Evolutionary conservation across 2,113 vertebrate genomes (phyloP).

Genomic region (Oreocharis arfaki): DNA sequence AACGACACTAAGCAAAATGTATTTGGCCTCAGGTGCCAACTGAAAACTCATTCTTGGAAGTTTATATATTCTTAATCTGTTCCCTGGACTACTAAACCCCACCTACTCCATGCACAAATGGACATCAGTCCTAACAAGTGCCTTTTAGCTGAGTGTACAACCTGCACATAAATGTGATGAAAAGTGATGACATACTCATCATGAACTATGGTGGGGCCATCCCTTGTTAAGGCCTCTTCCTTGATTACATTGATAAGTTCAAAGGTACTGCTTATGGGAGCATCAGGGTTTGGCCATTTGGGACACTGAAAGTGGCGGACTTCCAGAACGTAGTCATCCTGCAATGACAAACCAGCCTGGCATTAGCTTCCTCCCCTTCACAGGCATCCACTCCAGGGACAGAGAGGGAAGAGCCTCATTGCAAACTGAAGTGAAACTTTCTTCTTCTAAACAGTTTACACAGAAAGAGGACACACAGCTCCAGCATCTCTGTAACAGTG

Average conservation of each 20-base stretch:
- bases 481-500: neutral
- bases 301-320: slow-evolving; percentile 98
- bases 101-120: neutral
- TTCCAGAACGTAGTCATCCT: slow-evolving; percentile 98
- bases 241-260: slow-evolving; percentile 99
- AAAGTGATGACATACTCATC: slow-evolving; percentile 86
- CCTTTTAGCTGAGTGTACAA: neutral
- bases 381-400: neutral
- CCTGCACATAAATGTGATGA: neutral
- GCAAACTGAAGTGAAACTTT: neutral
- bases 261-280: slow-evolving; percentile 94
- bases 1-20: neutral
- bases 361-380: neutral
- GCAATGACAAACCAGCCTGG: slow-evolving; percentile 27
- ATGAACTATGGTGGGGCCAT: slow-evolving; percentile 97
- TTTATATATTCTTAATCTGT: neutral
- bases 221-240: slow-evolving; percentile 96
- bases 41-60: neutral
- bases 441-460: neutral
- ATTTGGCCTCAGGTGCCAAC: neutral
- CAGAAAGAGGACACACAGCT: neutral
- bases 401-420: neutral
- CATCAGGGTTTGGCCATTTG: slow-evolving; percentile 96
- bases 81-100: neutral
- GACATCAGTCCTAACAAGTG: neutral